Evolutionary conservation across 1,140 invertebrate species (phyloP).

Genomic region (Littorina saxatilis): DNA sequence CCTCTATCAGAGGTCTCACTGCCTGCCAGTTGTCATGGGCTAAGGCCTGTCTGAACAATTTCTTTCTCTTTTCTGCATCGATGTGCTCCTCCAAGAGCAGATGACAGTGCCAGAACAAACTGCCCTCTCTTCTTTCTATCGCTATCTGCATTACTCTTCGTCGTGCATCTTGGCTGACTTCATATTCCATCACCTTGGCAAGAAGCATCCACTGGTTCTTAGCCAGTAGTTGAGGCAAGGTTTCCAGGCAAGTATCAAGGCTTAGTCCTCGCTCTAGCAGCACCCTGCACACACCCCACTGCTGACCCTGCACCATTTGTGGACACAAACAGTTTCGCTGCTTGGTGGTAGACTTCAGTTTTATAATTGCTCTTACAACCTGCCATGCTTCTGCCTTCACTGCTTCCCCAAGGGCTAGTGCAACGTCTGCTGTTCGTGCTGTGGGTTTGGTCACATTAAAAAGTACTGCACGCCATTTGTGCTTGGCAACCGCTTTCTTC

Average conservation of each 20-base stretch:
- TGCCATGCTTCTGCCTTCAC: neutral
- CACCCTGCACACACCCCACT: slow-evolving; percentile 13
- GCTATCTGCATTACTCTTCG: neutral
- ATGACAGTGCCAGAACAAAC: neutral
- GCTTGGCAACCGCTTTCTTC: neutral
- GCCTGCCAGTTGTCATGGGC: neutral
- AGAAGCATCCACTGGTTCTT: slow-evolving; percentile 12
- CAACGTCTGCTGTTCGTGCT: neutral
- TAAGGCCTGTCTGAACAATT: neutral
- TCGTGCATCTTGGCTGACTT: neutral
- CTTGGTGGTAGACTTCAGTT: no score
- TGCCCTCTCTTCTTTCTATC: neutral
- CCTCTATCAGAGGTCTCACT: neutral
- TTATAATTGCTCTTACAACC: neutral
- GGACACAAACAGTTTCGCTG: neutral
- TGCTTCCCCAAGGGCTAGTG: neutral
- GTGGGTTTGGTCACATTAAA: neutral
- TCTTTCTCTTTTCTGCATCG: neutral
- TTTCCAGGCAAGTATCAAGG: neutral
- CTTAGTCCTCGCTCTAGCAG: neutral
- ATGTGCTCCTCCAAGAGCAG: neutral
- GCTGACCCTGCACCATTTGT: neutral
- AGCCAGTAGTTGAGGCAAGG: neutral
- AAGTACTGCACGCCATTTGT: neutral
- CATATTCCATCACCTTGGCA: neutral